These are phyloP conservation scores for Aptenodytes patagonicus DNA, from an alignment of 2,113 vertebrate genomes.

Conservation along the genomic window DNA sequence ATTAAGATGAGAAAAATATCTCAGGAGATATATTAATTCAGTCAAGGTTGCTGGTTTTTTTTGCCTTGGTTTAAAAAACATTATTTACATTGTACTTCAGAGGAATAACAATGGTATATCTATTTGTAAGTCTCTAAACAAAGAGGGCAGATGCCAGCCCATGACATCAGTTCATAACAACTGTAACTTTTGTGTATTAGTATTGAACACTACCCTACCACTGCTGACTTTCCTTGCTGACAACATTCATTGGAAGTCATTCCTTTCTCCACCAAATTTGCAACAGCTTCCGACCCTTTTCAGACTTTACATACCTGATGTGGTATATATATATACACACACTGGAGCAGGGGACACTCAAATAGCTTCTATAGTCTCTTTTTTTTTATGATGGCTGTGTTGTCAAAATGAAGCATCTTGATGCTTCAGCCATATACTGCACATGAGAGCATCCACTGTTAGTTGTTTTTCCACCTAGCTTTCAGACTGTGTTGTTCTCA, in stretches of 20 bases:
- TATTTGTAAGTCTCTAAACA: background rate
- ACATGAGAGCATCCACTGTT: background rate
- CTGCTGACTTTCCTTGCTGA: background rate
- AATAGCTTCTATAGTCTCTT: background rate
- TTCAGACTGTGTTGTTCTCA: background rate
- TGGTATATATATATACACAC: background rate
- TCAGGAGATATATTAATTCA: background rate
- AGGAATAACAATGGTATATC: background rate
- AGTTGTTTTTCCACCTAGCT: background rate
- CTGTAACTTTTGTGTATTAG: background rate
- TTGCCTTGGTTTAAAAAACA: background rate
- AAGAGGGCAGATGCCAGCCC: background rate
- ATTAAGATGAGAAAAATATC: background rate
- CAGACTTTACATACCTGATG: background rate
- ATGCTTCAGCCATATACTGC: background rate
- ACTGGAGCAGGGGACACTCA: background rate
- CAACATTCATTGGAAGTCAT: background rate
- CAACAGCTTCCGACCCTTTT: background rate
- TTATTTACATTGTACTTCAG: background rate
- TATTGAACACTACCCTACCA: background rate
- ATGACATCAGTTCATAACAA: background rate
- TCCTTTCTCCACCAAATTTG: background rate
- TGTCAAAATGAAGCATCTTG: background rate
- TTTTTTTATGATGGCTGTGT: background rate
- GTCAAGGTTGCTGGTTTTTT: background rate